These are phyloP conservation scores for Zaprionus bogoriensis DNA, from an alignment of 2,888 invertebrate species.

Conservation along the genomic window DNA sequence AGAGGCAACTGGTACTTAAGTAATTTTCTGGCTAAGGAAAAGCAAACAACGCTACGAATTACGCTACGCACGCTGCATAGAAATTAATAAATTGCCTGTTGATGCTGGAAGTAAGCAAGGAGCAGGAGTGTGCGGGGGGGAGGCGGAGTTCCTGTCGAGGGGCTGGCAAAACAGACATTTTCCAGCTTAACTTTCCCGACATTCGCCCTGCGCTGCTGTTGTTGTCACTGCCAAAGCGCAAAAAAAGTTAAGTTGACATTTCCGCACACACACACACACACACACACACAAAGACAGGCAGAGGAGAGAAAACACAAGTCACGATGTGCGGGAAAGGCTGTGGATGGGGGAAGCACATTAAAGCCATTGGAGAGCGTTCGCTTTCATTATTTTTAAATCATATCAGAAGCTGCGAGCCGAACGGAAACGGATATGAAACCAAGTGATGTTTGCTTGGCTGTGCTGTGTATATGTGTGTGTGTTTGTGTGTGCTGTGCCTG, in stretches of 20 bases:
- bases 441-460: slow-evolving; percentile 53
- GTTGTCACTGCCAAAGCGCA: slow-evolving; percentile 40
- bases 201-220: slow-evolving; percentile 23
- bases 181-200: slow-evolving; percentile 31
- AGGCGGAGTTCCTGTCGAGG: background rate
- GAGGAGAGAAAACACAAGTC: slow-evolving; percentile 31
- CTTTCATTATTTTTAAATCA: slow-evolving; percentile 78
- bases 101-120: background rate
- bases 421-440: slow-evolving; percentile 70
- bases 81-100: slow-evolving; percentile 69
- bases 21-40: slow-evolving; percentile 43
- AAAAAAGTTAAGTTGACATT: slow-evolving; percentile 72
- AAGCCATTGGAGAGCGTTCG: slow-evolving; percentile 52
- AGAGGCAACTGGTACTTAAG: slow-evolving; percentile 56
- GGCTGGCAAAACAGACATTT: slow-evolving; percentile 32
- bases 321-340: slow-evolving; percentile 12
- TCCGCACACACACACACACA: slow-evolving; percentile 47
- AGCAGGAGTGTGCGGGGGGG: too few relatives aligned
- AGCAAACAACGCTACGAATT: slow-evolving; percentile 61
- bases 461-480: slow-evolving; percentile 8
- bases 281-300: background rate
- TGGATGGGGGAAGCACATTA: slow-evolving; percentile 27
- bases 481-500: slow-evolving; percentile 13
- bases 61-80: slow-evolving; percentile 70
- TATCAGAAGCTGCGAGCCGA: slow-evolving; percentile 53